Base-by-base conservation (phyloP, 2,888 invertebrate species). In the Strigamia transsilvanica region DNA sequence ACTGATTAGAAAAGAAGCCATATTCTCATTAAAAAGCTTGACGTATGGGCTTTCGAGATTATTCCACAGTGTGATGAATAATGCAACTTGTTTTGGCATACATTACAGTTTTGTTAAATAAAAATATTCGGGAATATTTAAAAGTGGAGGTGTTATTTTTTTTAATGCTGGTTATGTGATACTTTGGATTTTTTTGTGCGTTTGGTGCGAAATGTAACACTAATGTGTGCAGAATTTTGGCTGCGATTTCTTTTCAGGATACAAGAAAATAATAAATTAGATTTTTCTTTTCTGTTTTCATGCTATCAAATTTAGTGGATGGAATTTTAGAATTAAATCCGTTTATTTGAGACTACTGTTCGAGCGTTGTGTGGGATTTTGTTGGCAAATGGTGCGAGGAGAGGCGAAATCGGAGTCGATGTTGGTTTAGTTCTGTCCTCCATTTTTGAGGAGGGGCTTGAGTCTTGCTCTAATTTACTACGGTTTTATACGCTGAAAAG, bases 391-490 rank as follows among this genome's bases (percentile, higher is more conserved):
- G 10, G 9, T 51, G 56, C 15, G 18, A 15, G 73, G 12, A 27
- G 32, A 61, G 9, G 1, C 21, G 66, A 10, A 56, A 56, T 56
- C 56, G 56, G 73, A 27, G 73, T 73, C 32, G 73, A 73, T 32
- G 73, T 15, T 73, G 73, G 12, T 32, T 32, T 73, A 73, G 15
- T 27, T 73, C 32, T 27, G 73, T 12, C 73, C 73, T 73, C 73
- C 73, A 73, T 73, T 73, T 73, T 73, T 73, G 73, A 73, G 73
- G 73, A 73, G 73, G 73, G 73, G 73, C 73, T 73, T 73, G 73
- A 73, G 73, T 32, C 73, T 73, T 73, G 73, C 73, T 73, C 73
- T 73, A 73, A 73, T 73, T 73, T 73, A 73, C 73, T 73, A n/a
- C 73, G 15, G 13, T 73, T 73, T 27, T 32, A 73, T 32, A 73